phyloP scores from a whole-genome alignment of 2,797 vertebrate species.

The Labeo calbasu region DNA sequence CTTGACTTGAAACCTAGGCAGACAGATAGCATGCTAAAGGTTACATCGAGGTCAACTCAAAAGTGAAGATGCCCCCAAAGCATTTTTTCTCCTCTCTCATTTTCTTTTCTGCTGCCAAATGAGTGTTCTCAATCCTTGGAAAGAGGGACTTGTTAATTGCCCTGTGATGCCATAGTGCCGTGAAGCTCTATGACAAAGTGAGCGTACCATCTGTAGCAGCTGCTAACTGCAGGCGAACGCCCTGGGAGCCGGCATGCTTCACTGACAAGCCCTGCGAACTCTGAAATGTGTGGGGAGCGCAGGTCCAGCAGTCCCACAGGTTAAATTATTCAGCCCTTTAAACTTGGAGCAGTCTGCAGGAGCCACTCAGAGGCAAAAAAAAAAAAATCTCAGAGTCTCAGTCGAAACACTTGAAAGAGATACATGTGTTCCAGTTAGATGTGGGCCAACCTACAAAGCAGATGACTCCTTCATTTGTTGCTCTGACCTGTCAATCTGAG shows the following conservation, averaged over 20 bases:
- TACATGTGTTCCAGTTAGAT: conserved; percentile 64
- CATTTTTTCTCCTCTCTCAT: conserved; percentile 64
- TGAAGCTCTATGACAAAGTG: conserved; percentile 73
- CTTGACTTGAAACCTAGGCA: conserved; percentile 6
- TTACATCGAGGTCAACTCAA: conserved; percentile 60
- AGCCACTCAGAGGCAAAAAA: conserved; percentile 40
- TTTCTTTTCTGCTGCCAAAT: conserved; percentile 42
- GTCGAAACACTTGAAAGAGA: conserved; percentile 41
- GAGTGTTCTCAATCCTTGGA: conserved; percentile 19
- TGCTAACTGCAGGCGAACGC: conserved; percentile 72
- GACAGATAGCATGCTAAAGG: conserved; percentile 27
- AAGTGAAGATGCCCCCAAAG: conserved; percentile 59
- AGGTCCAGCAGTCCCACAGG: conserved; percentile 66
- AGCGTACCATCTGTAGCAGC: conserved; percentile 75
- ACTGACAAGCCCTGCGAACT: conserved; percentile 72
- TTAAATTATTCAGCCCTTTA: conserved; percentile 77
- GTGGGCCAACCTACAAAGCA: conserved; percentile 51
- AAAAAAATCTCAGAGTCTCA: conserved; percentile 34
- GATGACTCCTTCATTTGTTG: conserved; percentile 52
- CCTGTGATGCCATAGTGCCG: conserved; percentile 56
- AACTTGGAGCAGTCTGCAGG: conserved; percentile 62
- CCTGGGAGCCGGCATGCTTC: conserved; percentile 69
- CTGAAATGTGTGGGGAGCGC: conserved; percentile 64
- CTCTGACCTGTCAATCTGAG: conserved; percentile 23
- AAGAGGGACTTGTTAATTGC: conserved; percentile 64